Evolutionary conservation across 2,888 invertebrate species (phyloP), one percentile per base, ranked within the genome.

Genomic region (Phalangium opilio): DNA sequence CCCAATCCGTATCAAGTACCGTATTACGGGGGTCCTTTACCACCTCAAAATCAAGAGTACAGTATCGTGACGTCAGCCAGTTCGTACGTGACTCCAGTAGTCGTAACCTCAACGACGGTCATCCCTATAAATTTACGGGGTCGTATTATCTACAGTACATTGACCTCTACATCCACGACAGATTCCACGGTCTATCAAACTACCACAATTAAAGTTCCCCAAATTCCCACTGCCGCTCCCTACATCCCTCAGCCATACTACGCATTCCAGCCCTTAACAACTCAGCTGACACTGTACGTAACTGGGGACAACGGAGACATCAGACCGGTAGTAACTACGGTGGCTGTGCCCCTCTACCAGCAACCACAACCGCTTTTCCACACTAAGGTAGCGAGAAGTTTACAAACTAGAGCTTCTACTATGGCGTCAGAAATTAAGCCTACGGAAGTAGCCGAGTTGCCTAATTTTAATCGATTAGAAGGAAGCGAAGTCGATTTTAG

Each of bases 271-370:
- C 49, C 49, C 7, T 32, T 57, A 19, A 58, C 57, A 40, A 57
- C 58, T 2, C 42, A 52, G 41, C 39, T 58, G 41, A 58, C 58
- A 10, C 40, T 58, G n/a, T 51, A 55, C 15, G 50, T 58, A 8
- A 57, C 55, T 8, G 58, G 56, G 12, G 55, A 57, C 39, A 47
- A 52, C 36, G 57, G 58, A 19, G 54, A 57, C 44, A 32, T 57
- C 12, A 57, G 54, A 20, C 54, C 57, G 35, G 55, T 58, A 8
- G 54, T 58, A 14, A 58, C 58, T 21, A 55, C 51, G n/a, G 51
- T 57, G 8, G 55, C 57, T 15, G 53, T 58, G 39, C 55, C 56
- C 11, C 43, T 56, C 12, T 53, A 51, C 40, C 53, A 53, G 27
- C 53, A 53, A 14, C 53, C 50, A n/a, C 15, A 50, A 43, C 17